phyloP scores from a whole-genome alignment of 2,888 invertebrate genomes.

The Andricus curvator region DNA sequence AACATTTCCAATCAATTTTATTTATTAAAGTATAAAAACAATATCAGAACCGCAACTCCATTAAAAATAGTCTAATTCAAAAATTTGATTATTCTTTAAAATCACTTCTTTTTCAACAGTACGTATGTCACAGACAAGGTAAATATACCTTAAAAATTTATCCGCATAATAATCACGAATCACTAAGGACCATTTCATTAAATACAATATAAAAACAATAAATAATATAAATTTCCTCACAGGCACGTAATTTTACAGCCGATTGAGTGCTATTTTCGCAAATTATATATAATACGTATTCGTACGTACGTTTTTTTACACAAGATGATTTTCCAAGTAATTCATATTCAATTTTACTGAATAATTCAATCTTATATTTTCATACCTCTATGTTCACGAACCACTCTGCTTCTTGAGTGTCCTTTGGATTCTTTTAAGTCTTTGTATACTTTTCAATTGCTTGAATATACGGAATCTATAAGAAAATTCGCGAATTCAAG shows the following conservation, averaged over 20 bases:
- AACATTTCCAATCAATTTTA: constrained; percentile 36
- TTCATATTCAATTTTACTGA: not conserved
- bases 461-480: no score
- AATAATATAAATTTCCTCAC: constrained; percentile 27
- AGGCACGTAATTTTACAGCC: constrained; percentile 29
- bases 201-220: constrained; percentile 27
- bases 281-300: not conserved
- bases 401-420: no score
- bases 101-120: not conserved
- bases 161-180: not conserved
- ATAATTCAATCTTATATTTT: not conserved
- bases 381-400: no score
- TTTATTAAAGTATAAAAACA: constrained; percentile 42
- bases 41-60: not conserved
- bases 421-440: no score
- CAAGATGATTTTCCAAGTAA: not conserved
- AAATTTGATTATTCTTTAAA: constrained; percentile 14
- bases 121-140: constrained; percentile 10
- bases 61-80: constrained; percentile 17
- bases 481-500: no score
- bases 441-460: no score
- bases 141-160: not conserved
- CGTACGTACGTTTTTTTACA: not conserved
- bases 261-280: constrained; percentile 27
- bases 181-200: constrained; percentile 17